Evolutionary conservation across 2,888 invertebrate genomes (phyloP).

Genomic region (Electrophaes corylata): DNA sequence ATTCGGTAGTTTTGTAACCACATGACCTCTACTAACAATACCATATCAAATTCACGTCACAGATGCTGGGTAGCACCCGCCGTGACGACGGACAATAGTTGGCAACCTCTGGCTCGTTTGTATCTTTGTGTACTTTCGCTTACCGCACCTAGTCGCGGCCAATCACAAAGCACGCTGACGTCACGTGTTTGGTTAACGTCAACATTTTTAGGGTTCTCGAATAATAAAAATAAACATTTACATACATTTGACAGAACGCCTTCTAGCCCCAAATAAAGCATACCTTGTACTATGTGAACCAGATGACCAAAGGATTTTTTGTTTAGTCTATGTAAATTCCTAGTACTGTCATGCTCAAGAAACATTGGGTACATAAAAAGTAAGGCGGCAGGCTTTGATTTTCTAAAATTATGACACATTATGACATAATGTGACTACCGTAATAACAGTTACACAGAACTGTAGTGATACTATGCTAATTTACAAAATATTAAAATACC

Average conservation of each 20-base stretch:
- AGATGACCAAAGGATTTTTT: too few species aligned
- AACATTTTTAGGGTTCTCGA: slow-evolving; percentile 48
- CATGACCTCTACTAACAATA: slow-evolving; percentile 52
- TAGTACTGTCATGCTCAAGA: too few species aligned
- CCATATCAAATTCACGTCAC: slow-evolving; percentile 67
- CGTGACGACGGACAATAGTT: slow-evolving; percentile 60
- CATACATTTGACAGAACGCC: too few species aligned
- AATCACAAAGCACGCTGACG: slow-evolving; percentile 46
- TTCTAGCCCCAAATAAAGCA: too few species aligned
- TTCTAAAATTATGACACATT: neutral
- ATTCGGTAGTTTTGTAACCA: slow-evolving; percentile 24
- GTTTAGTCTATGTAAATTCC: too few species aligned
- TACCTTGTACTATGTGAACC: too few species aligned
- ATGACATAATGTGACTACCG: neutral
- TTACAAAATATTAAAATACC: neutral
- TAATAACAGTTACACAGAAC: neutral
- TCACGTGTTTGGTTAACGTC: slow-evolving; percentile 43
- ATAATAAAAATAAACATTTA: neutral
- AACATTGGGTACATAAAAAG: neutral
- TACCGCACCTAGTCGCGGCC: slow-evolving; percentile 40
- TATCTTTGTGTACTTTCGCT: slow-evolving; percentile 56
- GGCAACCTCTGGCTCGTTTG: slow-evolving; percentile 54
- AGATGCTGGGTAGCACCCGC: slow-evolving; percentile 54
- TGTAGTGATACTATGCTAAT: neutral
- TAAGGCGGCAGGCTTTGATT: neutral